These are phyloP conservation scores for Formica aserva DNA, from an alignment of 2,888 invertebrate genomes.

Conservation along the genomic window DNA sequence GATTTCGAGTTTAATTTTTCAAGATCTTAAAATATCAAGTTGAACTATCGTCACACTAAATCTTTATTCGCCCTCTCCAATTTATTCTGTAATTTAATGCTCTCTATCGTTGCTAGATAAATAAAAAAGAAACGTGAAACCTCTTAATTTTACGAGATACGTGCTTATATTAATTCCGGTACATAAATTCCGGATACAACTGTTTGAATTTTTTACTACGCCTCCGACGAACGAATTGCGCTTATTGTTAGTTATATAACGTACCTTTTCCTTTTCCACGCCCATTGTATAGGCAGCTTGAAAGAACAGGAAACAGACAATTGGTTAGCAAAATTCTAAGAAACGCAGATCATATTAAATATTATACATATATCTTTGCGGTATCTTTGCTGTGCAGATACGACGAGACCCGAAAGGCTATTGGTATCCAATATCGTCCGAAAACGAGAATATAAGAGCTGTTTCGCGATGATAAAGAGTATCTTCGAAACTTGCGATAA, in stretches of 20 bases:
- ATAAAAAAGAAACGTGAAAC: neutral
- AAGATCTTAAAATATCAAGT: neutral
- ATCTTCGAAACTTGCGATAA: neutral
- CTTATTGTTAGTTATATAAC: constrained; percentile 1
- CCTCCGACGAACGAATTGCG: neutral
- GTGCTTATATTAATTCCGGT: neutral
- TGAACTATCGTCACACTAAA: neutral
- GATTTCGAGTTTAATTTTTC: neutral
- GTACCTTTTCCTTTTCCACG: constrained; percentile 78
- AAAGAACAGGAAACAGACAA: constrained; percentile 61
- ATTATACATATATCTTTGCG: neutral
- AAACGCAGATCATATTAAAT: neutral
- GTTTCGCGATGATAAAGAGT: neutral
- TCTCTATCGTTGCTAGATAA: neutral
- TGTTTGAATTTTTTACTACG: neutral
- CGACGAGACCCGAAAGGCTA: neutral
- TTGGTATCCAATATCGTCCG: neutral
- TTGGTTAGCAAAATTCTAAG: constrained; percentile 1
- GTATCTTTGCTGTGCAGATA: neutral
- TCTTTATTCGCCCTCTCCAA: neutral
- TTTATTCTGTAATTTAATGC: neutral
- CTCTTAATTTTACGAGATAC: neutral
- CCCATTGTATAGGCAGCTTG: constrained; percentile 77
- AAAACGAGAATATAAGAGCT: neutral
- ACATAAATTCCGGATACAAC: neutral